These are phyloP conservation scores for Girardinichthys multiradiatus DNA, from an alignment of 2,113 vertebrate species.

Conservation along the genomic window DNA sequence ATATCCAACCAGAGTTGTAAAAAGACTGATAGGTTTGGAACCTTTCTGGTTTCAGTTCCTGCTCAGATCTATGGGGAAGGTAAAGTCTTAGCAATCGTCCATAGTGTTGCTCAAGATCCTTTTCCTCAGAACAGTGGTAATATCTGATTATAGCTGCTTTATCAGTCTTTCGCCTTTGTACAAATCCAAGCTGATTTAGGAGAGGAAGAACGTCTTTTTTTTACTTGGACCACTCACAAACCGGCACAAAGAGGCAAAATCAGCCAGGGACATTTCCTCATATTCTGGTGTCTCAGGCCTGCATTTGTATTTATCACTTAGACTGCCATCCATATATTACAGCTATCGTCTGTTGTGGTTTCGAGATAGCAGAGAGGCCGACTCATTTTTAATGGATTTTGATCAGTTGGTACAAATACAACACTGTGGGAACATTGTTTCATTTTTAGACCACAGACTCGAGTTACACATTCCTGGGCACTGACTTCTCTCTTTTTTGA, in stretches of 20 bases:
- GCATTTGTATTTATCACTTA: constrained; percentile 8
- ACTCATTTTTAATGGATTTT: neutral
- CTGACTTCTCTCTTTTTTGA: too few species aligned
- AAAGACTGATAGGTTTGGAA: neutral
- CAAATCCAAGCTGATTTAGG: neutral
- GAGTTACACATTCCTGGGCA: too few species aligned
- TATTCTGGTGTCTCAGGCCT: constrained; percentile 6
- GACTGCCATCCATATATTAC: neutral
- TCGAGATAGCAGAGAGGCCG: neutral
- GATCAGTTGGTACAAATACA: neutral
- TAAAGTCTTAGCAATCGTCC: neutral
- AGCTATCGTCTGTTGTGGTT: neutral
- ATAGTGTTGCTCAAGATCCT: neutral
- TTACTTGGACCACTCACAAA: neutral
- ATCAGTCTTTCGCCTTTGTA: neutral
- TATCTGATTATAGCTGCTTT: neutral
- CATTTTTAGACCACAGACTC: too few species aligned
- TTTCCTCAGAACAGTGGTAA: neutral
- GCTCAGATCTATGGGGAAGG: too few species aligned
- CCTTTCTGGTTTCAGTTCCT: too few species aligned
- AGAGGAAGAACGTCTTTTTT: neutral
- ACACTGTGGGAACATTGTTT: too few species aligned
- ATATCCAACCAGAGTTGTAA: neutral
- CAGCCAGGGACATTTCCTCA: neutral
- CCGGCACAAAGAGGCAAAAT: neutral